Percentiles rank a stretch among this genome's conserved stretches.
Evolutionary conservation across 2,113 vertebrate genomes (phyloP).

Genomic region (Hippopotamus amphibius): DNA sequence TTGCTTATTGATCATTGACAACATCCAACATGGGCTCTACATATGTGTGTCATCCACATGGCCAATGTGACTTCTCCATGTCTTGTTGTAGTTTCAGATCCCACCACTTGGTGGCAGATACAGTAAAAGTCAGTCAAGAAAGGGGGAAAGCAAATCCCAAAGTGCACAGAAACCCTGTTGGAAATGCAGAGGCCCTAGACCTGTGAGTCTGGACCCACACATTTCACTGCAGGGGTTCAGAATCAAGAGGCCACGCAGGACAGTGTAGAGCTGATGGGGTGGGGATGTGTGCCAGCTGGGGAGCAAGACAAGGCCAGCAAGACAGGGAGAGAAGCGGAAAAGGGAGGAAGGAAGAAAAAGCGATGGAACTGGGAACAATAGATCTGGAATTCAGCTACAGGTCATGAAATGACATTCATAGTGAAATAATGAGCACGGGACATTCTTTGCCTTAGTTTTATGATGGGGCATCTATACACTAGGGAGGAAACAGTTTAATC

Average conservation of each 20-base stretch:
- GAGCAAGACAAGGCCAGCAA: not conserved
- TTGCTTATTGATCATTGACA: not conserved
- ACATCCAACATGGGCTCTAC: not conserved
- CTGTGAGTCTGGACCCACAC: not conserved
- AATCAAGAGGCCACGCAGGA: not conserved
- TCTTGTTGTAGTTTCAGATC: constrained; percentile 59
- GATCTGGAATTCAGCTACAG: not conserved
- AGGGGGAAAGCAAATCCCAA: not conserved
- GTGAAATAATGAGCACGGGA: not conserved
- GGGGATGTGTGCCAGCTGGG: fast-evolving
- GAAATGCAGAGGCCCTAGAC: not conserved
- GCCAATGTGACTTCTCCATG: not conserved
- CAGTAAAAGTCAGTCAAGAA: constrained; percentile 36
- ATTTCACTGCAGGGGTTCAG: not conserved
- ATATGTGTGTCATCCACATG: not conserved
- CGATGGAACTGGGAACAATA: not conserved
- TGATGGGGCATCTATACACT: not conserved
- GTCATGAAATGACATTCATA: not conserved
- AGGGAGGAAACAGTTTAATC: not conserved
- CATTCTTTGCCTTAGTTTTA: not conserved
- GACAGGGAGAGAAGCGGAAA: not conserved
- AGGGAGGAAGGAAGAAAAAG: not conserved
- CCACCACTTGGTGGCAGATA: constrained; percentile 75
- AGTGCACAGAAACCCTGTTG: not conserved
- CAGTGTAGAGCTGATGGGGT: not conserved